Evolutionary conservation across 2,113 vertebrate genomes (phyloP).

Genomic region (Galeopterus variegatus): DNA sequence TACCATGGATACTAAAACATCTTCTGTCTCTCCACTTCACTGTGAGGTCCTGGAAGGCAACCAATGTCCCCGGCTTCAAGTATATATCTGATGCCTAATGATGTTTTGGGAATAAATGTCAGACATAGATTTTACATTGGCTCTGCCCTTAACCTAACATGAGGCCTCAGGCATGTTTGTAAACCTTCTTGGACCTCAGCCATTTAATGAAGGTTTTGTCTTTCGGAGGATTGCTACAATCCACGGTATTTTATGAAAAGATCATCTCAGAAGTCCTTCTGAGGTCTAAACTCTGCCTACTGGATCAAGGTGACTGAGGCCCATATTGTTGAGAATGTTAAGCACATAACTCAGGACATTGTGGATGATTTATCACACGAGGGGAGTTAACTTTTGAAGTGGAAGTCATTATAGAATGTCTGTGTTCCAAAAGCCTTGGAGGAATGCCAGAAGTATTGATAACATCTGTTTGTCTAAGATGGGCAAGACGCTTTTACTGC

Average conservation of each 20-base stretch:
- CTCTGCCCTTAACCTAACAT: not conserved
- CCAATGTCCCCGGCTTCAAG: not conserved
- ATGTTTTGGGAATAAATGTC: not conserved
- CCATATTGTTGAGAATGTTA: not conserved
- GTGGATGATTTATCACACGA: not conserved
- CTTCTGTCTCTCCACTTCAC: not conserved
- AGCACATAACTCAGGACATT: not conserved
- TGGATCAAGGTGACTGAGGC: not conserved
- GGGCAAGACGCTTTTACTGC: not conserved
- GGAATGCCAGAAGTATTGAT: not conserved
- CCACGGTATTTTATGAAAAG: not conserved
- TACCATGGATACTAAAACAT: accelerated
- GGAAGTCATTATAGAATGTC: not conserved
- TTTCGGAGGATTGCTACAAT: not conserved
- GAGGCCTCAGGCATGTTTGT: not conserved
- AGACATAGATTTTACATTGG: not conserved
- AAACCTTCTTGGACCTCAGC: not conserved
- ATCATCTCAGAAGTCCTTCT: not conserved
- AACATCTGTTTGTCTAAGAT: not conserved
- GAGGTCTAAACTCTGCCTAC: not conserved
- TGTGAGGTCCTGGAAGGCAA: not conserved
- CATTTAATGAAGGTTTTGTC: not conserved
- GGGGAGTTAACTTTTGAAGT: not conserved
- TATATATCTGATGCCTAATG: not conserved
- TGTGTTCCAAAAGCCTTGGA: not conserved